These are phyloP conservation scores for Drosophila rellima DNA, from an alignment of 2,888 invertebrate genomes.

Conservation along the genomic window DNA sequence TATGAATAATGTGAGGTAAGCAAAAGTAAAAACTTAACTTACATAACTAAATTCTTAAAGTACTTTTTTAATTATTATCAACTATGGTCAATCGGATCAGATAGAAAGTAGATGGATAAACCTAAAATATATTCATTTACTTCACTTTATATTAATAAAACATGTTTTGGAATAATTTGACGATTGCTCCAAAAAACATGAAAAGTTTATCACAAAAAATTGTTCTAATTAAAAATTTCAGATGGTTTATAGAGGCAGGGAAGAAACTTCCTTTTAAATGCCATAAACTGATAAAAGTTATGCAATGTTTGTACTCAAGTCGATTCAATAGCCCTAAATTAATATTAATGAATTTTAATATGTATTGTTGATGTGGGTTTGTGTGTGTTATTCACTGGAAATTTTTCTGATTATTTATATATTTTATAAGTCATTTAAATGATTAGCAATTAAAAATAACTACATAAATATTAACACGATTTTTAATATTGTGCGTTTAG, in stretches of 20 bases:
- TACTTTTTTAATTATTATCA: too few species aligned
- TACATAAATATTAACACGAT: conserved; percentile 3
- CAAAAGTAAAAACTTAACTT: too few species aligned
- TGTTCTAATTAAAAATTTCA: background rate
- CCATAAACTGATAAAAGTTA: conserved; percentile 7
- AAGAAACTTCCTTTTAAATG: conserved; percentile 7
- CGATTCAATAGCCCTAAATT: conserved; percentile 28
- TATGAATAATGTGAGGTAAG: too few species aligned
- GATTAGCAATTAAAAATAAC: background rate
- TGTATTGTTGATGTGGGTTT: conserved; percentile 2
- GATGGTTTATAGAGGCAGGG: background rate
- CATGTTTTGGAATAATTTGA: background rate
- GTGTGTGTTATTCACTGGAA: background rate
- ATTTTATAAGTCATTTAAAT: conserved; percentile 4
- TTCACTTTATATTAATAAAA: background rate
- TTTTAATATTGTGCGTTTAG: too few species aligned
- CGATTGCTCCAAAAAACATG: background rate
- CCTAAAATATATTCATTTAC: too few species aligned
- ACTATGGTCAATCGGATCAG: too few species aligned
- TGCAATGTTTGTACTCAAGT: conserved; percentile 7
- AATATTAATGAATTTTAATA: conserved; percentile 28
- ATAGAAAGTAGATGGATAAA: too few species aligned
- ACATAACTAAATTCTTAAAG: too few species aligned
- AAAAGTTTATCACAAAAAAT: background rate
- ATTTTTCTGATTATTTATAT: conserved; percentile 15